Percentiles rank a stretch among this genome's conserved stretches.
Evolutionary conservation across 1,140 invertebrate species (phyloP).

Genomic region (Lanistes nyassanus): DNA sequence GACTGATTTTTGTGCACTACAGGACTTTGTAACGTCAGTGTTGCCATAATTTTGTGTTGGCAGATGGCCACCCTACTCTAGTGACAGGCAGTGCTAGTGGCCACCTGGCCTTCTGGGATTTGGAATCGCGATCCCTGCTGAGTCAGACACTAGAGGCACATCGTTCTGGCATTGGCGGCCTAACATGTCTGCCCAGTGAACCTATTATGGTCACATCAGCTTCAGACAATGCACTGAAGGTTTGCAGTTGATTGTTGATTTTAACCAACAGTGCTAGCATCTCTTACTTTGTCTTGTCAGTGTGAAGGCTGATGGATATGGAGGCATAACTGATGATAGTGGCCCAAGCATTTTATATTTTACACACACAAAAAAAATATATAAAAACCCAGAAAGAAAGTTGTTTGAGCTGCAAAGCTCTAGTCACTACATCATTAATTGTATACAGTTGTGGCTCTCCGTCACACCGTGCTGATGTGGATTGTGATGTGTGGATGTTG

Average conservation of each 20-base stretch:
- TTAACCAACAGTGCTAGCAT: neutral
- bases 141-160: conserved; percentile 83
- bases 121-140: conserved; percentile 84
- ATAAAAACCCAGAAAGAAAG: no score
- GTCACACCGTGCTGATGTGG: no score
- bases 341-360: no score
- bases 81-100: conserved; percentile 78
- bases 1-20: no score
- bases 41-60: conserved; percentile 20
- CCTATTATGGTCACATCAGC: conserved; percentile 91
- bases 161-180: conserved; percentile 75
- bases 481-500: no score
- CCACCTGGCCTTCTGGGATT: conserved; percentile 93
- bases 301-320: no score
- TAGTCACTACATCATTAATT: no score
- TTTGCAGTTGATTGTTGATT: conserved; percentile 34
- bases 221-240: conserved; percentile 93
- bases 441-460: no score
- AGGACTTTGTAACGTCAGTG: neutral
- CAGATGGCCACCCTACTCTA: conserved; percentile 87
- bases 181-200: conserved; percentile 86
- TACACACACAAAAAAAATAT: no score
- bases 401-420: no score
- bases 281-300: neutral
- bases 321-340: no score